Evolutionary conservation across 2,113 vertebrate species (phyloP), one percentile per base, ranked within the genome.

Genomic region (Neodontobutis hainanensis): DNA sequence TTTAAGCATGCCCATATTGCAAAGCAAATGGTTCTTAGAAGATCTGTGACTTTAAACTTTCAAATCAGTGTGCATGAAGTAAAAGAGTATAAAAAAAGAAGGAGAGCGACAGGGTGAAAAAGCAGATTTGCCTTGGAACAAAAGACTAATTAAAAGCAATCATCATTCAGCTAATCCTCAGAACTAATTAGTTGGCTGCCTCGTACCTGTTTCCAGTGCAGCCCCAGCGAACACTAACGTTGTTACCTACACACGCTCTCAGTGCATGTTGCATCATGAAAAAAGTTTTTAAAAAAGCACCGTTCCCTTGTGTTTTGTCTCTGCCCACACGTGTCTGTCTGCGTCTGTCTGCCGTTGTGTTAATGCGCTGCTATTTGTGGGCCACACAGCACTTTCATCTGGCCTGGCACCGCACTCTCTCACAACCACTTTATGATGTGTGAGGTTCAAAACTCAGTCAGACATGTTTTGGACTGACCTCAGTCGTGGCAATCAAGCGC

Each of bases 111-210:
- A 46, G 19, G 57, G 2, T 67, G 19, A 40, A 4, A 42, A 32
- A 38, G 36, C 27, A 63, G 49, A 57, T 58, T 49, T 52, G 62
- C 27, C 49, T 59, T 42, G 52, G 43, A 81, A 81, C 79, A 84
- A 81, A 82, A 81, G 51, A 75, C 83, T 78, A 79, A 87, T 84
- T 85, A 89, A 79, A 81, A 81, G 73, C 80, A 80, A 79, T 86
- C 70, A 75, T 81, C 62, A 70, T 65, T 81, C 57, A 62, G 63
- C 61, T 85, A 87, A 85, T 87, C 85, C 81, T 71, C 70, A 72
- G 68, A 89, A 73, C 77, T 85, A 87, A 89, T 87, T 89, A 89
- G 62, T 42, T 67, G 48, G 56, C 77, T 73, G 70, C 55, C 3
- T 27, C 3, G 67, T 80, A 85, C 77, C 80, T 77, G 81, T 72